Conservation (phyloP, 1,140 invertebrate genomes). For the Pectinophora gossypiella region DNA sequence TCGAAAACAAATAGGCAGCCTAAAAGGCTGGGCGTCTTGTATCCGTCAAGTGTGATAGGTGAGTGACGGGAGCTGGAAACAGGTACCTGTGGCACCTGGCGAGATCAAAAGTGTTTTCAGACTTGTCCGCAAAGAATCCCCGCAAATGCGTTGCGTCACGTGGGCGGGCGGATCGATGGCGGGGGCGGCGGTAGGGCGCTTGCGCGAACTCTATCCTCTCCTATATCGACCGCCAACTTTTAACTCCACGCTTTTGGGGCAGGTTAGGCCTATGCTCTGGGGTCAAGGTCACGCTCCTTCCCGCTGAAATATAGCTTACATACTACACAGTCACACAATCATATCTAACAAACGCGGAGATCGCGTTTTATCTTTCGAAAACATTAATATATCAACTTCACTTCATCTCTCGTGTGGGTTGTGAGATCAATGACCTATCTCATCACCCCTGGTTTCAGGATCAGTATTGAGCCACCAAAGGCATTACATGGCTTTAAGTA, state of each 20-base stretch:
- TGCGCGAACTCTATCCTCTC: conserved; percentile 53
- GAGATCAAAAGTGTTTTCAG: conserved; percentile 3
- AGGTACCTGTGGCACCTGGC: neutral
- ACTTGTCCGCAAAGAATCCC: conserved; percentile 54
- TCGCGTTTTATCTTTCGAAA: too few species aligned
- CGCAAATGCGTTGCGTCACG: conserved; percentile 68
- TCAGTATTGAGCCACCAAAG: too few species aligned
- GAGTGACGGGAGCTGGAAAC: neutral
- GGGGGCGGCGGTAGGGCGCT: conserved; percentile 38
- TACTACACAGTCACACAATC: too few species aligned
- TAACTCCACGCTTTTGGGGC: conserved; percentile 65
- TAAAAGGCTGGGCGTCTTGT: too few species aligned
- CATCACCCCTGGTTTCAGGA: too few species aligned
- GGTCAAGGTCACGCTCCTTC: conserved; percentile 67
- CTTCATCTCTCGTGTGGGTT: too few species aligned
- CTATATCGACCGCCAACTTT: conserved; percentile 65
- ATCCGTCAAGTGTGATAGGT: too few species aligned
- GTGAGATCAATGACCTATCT: too few species aligned
- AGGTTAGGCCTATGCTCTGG: conserved; percentile 70
- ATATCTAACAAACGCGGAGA: too few species aligned
- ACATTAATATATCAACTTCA: too few species aligned
- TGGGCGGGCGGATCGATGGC: conserved; percentile 65
- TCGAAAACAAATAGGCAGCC: too few species aligned
- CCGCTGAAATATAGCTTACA: conserved; percentile 30
- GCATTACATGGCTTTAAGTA: too few species aligned